Evolutionary conservation across 2,888 invertebrate genomes (phyloP).

Genomic region (Drosophila birchii): DNA sequence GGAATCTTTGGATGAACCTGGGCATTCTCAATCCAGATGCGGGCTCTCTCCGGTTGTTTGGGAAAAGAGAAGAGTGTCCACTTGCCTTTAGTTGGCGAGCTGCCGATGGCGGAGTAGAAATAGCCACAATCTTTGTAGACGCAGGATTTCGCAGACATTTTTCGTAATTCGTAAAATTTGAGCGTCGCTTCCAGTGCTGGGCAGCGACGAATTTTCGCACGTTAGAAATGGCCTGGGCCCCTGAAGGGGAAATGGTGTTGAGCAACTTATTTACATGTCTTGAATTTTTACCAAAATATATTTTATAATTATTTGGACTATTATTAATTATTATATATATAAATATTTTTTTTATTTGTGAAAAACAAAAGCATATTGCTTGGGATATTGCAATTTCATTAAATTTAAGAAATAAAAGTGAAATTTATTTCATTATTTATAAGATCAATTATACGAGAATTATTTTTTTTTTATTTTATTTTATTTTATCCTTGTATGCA

Average conservation of each 20-base stretch:
- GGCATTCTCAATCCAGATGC: conserved; percentile 74
- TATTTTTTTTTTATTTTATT: too few relatives aligned
- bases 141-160: conserved; percentile 64
- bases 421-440: too few relatives aligned
- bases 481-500: too few relatives aligned
- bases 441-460: too few relatives aligned
- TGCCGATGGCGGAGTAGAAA: conserved; percentile 39
- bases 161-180: conserved; percentile 8
- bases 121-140: conserved; percentile 72
- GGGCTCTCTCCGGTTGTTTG: conserved; percentile 69
- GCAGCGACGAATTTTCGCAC: not conserved
- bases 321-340: not conserved
- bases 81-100: conserved; percentile 12
- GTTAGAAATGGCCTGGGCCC: not conserved
- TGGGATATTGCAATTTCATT: too few relatives aligned
- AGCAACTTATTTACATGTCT: not conserved
- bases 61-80: conserved; percentile 79
- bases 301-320: not conserved
- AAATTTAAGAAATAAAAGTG: too few relatives aligned
- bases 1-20: conserved; percentile 58
- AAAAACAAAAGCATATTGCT: not conserved
- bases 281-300: not conserved
- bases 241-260: not conserved
- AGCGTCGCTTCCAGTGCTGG: conserved; percentile 13
- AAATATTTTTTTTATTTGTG: not conserved